Conservation (phyloP, 1,140 invertebrate species). For the Lordiphosa collinella region DNA sequence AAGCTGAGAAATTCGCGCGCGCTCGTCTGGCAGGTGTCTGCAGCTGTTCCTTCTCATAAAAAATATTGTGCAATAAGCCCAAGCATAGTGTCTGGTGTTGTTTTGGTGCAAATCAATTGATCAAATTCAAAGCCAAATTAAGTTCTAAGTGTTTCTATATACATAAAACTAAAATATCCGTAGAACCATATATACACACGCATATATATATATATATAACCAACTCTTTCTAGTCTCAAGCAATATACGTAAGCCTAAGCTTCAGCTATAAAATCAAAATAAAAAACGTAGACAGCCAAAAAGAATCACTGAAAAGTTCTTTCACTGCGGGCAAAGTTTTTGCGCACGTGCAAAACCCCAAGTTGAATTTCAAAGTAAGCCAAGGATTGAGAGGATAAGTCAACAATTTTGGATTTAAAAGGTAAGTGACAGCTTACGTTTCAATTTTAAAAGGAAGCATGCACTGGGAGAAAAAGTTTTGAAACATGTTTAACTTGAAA, state of each 20-base stretch:
- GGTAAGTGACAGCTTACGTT: slow-evolving; percentile 47
- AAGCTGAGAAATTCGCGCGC: slow-evolving; percentile 39
- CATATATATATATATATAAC: not conserved
- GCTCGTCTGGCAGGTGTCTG: slow-evolving; percentile 59
- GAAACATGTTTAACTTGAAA: no score
- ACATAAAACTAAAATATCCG: not conserved
- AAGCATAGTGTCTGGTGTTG: not conserved
- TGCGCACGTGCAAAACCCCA: slow-evolving; percentile 52
- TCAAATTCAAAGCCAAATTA: no score
- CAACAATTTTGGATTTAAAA: slow-evolving; percentile 55
- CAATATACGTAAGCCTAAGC: slow-evolving; percentile 49
- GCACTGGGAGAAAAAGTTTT: no score
- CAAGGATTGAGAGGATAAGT: slow-evolving; percentile 56
- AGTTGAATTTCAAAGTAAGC: slow-evolving; percentile 40
- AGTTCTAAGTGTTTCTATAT: no score
- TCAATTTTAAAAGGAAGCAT: slow-evolving; percentile 26
- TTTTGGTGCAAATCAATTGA: not conserved
- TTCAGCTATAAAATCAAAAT: slow-evolving; percentile 23
- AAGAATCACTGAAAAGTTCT: slow-evolving; percentile 47
- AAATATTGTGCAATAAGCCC: slow-evolving; percentile 57
- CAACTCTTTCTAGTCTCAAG: slow-evolving; percentile 69
- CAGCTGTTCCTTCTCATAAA: slow-evolving; percentile 1
- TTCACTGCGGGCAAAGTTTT: slow-evolving; percentile 50
- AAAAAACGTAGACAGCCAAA: slow-evolving; percentile 8
- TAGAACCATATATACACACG: slow-evolving; percentile 1